Base-by-base conservation (phyloP, 2,888 invertebrate species). In the Callyntrura guangdongensis region DNA sequence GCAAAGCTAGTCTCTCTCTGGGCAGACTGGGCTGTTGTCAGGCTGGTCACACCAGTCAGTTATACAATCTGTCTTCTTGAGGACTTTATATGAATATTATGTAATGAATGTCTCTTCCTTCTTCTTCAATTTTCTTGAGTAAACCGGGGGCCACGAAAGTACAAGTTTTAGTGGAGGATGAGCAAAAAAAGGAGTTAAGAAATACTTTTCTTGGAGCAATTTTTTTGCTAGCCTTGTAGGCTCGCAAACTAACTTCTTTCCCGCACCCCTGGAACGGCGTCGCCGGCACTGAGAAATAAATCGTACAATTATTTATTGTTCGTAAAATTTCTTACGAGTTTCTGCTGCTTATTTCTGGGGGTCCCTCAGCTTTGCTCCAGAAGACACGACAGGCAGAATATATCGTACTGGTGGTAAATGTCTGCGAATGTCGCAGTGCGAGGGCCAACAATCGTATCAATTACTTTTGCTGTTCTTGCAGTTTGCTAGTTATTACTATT, bases 371-470 rank as follows among this genome's bases (percentile, higher is more conserved):
- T 83, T 20, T 59, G 25, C 67, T 67, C 53, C 45, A 56, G 69
- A 25, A 4, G 74, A 82, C 82, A 82, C 61, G 74, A 82, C 82
- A 82, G 64, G 82, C 12, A 61, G 49, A 79, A 56, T 79, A 56
- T 59, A 59, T 25, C 36, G 36, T 36, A 22, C 14, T 77, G 77
- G 22, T 72, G 45, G 69, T 14, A 53, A 67, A 53, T 49, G 79
- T 79, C 25, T 61, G 49, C 69, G 47, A 53, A 84, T 84, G 84
- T 84, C 84, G 84, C 84, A 79, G 79, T 72, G 72, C 74, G 27
- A 74, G 85, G 84, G 74, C 85, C 85, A 86, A 86, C 72, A 86
- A 74, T 74, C 85, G 72, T 69, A 86, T 86, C 85, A 86, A 86
- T 86, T 86, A 74, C 59, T 72, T 69, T 59, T 8, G 17, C 56